Evolutionary conservation across 1,140 invertebrate genomes (phyloP), one percentile per base, ranked within the genome.

Genomic region (Psix sp.): DNA sequence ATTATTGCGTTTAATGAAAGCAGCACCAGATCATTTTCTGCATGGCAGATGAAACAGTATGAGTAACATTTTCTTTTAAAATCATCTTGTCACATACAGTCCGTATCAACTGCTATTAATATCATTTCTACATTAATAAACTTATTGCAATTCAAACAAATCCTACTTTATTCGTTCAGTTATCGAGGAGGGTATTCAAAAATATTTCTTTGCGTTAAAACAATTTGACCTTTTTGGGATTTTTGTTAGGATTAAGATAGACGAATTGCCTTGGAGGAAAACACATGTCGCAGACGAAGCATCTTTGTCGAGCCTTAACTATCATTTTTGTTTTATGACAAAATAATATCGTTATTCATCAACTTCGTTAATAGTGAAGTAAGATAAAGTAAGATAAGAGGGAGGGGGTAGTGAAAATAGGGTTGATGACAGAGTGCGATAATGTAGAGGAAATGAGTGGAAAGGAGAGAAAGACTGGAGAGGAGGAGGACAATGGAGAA

Each of bases 261-360:
- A 33, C 0, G n/a, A 51, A 51, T 20, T 51, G 48, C 35, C 20
- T 38, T 38, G 33, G 33, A 51, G 38, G 35, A 38, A 51, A 51
- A 9, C 31, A 33, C 18, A 24, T 14, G 11, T 38, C 24, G 35
- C 48, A 51, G 20, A 38, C 45, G 18, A 35, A 49, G 14, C 31
- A 49, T 36, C 9, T 17, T 35, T 49, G 29, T 49, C 45, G 45
- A 35, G 26, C 17, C 31, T 35, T 36, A 7, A 13, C 17, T 13
- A 1, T 33, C 35, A 21, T 35, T 3, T 35, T 18, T 9, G 31
- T 36, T 18, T 49, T 17, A 3, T 16, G 16, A 31, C 17, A 49
- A 49, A 49, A 17, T 49, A 35, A 49, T 35, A 24, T 36, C 17
- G 16, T 31, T 36, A 3, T 21, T 15, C 31, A 36, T 20, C 35